Percentiles rank a stretch among this genome's conserved stretches.
Conservation (phyloP, 2,888 invertebrate genomes). For the Sarcophaga variegata region DNA sequence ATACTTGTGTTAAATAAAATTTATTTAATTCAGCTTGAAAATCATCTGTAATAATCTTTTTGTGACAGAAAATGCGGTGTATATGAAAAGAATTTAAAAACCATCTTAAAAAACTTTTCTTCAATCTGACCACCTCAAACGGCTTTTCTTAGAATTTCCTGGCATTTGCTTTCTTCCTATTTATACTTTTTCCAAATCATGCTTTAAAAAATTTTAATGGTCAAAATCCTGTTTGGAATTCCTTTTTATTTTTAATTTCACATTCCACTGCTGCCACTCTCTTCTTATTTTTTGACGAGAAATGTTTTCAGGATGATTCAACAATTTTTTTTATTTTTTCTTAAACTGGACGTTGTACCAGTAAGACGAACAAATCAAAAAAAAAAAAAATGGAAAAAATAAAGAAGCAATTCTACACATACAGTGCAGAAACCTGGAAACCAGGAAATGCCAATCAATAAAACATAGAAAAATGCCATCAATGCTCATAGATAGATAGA, state of each 20-base stretch:
- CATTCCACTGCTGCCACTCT: neutral
- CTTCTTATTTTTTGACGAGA: neutral
- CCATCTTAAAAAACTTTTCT: too few species aligned
- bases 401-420: neutral
- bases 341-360: neutral
- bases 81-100: too few species aligned
- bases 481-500: neutral
- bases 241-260: neutral
- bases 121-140: too few species aligned
- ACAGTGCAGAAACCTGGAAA: constrained; percentile 33
- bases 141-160: too few species aligned
- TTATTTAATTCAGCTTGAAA: too few species aligned
- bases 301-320: constrained; percentile 65
- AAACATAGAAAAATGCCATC: constrained; percentile 43
- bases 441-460: constrained; percentile 71
- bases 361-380: neutral
- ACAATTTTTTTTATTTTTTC: constrained; percentile 16
- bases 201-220: neutral
- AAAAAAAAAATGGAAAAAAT: neutral
- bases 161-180: constrained; percentile 62
- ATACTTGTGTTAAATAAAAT: too few species aligned
- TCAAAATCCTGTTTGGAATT: neutral
- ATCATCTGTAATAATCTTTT: too few species aligned
- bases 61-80: too few species aligned
- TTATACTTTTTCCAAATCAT: neutral